Evolutionary conservation across 2,888 invertebrate species (phyloP), one percentile per base, ranked within the genome.

Genomic region (Liposcelis brunnea): DNA sequence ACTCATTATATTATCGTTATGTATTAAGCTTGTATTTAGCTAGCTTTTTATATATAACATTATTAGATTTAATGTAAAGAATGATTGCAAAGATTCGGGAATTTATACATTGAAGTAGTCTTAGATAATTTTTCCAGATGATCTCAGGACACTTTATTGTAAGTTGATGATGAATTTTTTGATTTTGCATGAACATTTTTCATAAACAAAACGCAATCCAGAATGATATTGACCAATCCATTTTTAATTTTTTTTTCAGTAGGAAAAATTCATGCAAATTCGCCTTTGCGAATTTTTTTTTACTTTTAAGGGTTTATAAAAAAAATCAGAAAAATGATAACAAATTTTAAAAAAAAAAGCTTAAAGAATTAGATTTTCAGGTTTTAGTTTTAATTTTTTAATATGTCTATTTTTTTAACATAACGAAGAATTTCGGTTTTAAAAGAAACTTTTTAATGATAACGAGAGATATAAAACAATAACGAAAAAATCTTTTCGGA

Each of bases 381-480:
- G 37, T 12, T 21, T 15, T 45, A 45, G 45, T 38, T 45, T n/a
- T 21, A 45, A 40, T 40, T 40, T 40, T 35, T 40, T 40, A 40
- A 40, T 40, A 40, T 21, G 40, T 40, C 19, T 40, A 19, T 40
- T 40, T 21, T 26, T 26, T 26, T 26, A 26, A 26, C n/a, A n/a
- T 21, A 21, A 21, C 42, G 15, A 15, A n/a, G 6, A 21, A 14
- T 31, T 26, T 42, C 21, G 10, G 21, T n/a, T 26, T 19, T 38
- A 15, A 37, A 16, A 47, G 33, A 19, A 45, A 45, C 36, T n/a
- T 14, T 6, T 6, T 6, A 26, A 26, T 26, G 26, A 8, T 6
- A 26, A 26, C 8, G 8, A 6, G 35, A 35, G 10, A 35, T 6
- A 19, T 36, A n/a, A 40, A 21, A 19, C 6, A 18, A 40, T n/a